Percentiles rank a stretch among this genome's conserved stretches.
These are phyloP conservation scores for Chelidonichthys spinosus DNA, from an alignment of 2,797 vertebrate genomes.

Conservation along the genomic window DNA sequence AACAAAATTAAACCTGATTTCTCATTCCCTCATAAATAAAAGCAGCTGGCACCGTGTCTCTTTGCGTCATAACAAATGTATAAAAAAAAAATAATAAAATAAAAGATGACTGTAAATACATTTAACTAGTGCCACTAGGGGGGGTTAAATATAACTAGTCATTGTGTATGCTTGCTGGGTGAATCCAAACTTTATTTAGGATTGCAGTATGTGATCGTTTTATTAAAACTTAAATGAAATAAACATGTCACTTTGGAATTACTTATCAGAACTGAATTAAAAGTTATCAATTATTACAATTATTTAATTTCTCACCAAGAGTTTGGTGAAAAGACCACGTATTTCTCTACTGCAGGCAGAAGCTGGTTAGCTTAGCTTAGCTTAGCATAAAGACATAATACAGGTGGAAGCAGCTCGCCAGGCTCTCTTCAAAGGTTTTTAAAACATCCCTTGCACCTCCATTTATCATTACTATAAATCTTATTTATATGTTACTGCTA, in stretches of 20 bases:
- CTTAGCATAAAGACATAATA: too few relatives aligned
- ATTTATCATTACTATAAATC: too few relatives aligned
- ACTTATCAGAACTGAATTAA: not conserved
- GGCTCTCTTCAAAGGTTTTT: too few relatives aligned
- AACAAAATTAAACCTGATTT: slow-evolving; percentile 30
- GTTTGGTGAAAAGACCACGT: too few relatives aligned
- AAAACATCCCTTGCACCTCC: too few relatives aligned
- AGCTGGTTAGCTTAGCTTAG: too few relatives aligned
- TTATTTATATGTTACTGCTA: too few relatives aligned
- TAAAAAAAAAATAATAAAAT: not conserved
- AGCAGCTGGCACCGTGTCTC: not conserved
- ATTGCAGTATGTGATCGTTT: not conserved
- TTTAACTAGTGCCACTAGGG: not conserved
- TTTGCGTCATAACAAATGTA: not conserved
- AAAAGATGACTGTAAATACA: slow-evolving; percentile 1
- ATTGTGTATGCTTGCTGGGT: not conserved
- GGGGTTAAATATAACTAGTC: not conserved
- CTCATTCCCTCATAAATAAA: not conserved
- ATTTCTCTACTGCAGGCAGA: too few relatives aligned
- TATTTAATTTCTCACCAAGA: too few relatives aligned
- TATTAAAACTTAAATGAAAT: not conserved
- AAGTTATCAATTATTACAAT: not conserved
- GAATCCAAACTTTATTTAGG: not conserved
- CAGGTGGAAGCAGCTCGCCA: too few relatives aligned
- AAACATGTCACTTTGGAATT: not conserved